Percentiles rank a stretch among this genome's conserved stretches.
These are phyloP conservation scores for Drosophila setosimentum DNA, from an alignment of 2,888 invertebrate species.

Conservation along the genomic window DNA sequence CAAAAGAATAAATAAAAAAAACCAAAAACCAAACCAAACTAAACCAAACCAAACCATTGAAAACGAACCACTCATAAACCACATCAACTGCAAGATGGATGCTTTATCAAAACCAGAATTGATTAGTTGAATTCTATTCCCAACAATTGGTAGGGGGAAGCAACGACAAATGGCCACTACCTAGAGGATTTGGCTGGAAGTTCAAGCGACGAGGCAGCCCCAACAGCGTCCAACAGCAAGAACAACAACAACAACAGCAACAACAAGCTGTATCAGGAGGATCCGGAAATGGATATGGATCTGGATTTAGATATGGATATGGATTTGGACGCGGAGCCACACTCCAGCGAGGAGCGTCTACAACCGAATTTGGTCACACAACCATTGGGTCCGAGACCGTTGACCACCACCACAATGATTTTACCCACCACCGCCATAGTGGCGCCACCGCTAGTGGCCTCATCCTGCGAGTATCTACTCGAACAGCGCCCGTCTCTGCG, in stretches of 20 bases:
- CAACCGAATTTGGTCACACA: slow-evolving; percentile 68
- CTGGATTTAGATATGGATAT: slow-evolving; percentile 10
- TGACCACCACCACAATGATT: slow-evolving; percentile 65
- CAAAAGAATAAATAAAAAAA: slow-evolving; percentile 7
- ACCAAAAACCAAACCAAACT: slow-evolving; percentile 15
- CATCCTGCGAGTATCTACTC: slow-evolving; percentile 84
- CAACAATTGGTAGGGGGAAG: slow-evolving; percentile 86
- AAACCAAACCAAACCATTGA: slow-evolving; percentile 33
- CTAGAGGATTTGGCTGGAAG: slow-evolving; percentile 85
- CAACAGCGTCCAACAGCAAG: slow-evolving; percentile 7
- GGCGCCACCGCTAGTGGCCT: slow-evolving; percentile 66
- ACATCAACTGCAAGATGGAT: slow-evolving; percentile 69
- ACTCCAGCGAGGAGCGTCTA: slow-evolving; percentile 66
- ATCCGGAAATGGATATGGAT: slow-evolving; percentile 18
- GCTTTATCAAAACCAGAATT: slow-evolving; percentile 83
- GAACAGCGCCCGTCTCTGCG: slow-evolving; percentile 77
- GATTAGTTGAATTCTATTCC: slow-evolving; percentile 86
- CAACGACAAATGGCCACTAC: slow-evolving; percentile 86
- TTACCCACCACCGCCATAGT: slow-evolving; percentile 74
- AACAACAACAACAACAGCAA: slow-evolving; percentile 14
- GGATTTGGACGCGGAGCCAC: slow-evolving; percentile 42
- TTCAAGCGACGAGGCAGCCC: slow-evolving; percentile 82
- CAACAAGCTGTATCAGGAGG: slow-evolving; percentile 26
- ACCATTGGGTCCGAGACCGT: slow-evolving; percentile 68
- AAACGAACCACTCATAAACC: slow-evolving; percentile 43